Evolutionary conservation across 1,140 invertebrate genomes (phyloP), one percentile per base, ranked within the genome.

Genomic region (Euura saliciscinereae): DNA sequence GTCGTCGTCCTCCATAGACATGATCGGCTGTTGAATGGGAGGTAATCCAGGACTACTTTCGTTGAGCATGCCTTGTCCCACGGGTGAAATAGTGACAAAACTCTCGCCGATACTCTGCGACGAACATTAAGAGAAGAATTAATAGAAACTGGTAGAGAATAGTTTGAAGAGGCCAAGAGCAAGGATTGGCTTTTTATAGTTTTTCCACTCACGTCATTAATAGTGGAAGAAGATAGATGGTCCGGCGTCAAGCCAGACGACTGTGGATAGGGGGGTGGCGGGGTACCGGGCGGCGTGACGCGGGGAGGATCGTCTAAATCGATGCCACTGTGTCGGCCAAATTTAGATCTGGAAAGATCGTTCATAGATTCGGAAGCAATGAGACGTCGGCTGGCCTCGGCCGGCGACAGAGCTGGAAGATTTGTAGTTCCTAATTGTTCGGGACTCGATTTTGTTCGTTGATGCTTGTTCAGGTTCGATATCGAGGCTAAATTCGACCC

Each of bases 1-100:
- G 79, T 97, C 96, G 82, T 98, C 96, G 83, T 98, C 96, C 84
- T 98, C 97, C 94, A 97, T 97, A 43, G 95, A 96, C 79, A 97
- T 96, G 68, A 98, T 97, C 45, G 93, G 91, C 78, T 92, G 90
- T 78, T 95, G 93, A 74, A 86, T 85, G 78, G 83, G 80, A 77
- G 82, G 81, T 68, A 84, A 72, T 73, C 85, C 85, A 71, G 84
- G 78, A 80, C 78, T 85, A 73, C 74, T 78, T 69, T 81, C 79
- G 76, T 83, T 80, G 70, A 77, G 44, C 13, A 73, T 66, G 69
- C n/a, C 70, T 76, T 46, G 75, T 72, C 77, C 75, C 59, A 78
- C 71, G 42, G 85, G 81, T 3, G 86, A 84, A 73, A 78, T 68
- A 4, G 75, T 75, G 4, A 78, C 75, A 69, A 80, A 82, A 71